Conservation (phyloP, 2,888 invertebrate species). For the Lordiphosa andalusiaca region DNA sequence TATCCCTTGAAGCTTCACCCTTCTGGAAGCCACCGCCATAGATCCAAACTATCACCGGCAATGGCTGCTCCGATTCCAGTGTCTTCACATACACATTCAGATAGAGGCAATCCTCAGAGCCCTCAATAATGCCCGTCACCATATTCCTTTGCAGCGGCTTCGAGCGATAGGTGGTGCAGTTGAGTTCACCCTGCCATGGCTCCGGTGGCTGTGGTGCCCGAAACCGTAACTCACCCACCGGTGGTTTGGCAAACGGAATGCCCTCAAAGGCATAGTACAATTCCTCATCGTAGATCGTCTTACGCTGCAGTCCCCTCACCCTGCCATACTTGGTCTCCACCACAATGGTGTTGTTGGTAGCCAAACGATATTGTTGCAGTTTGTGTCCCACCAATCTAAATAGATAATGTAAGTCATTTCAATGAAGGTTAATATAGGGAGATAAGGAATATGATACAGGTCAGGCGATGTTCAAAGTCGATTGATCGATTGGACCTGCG, state of each 20-base stretch:
- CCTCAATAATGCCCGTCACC: conserved; percentile 70
- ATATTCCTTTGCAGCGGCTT: conserved; percentile 76
- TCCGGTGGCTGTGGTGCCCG: conserved; percentile 79
- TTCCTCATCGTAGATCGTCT: conserved; percentile 64
- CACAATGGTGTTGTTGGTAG: conserved; percentile 64
- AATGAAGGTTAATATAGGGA: conserved; percentile 8
- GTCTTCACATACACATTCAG: conserved; percentile 80
- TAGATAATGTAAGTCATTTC: not conserved
- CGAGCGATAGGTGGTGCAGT: conserved; percentile 77
- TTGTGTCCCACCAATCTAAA: conserved; percentile 63
- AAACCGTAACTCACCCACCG: conserved; percentile 75
- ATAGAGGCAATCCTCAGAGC: conserved; percentile 82
- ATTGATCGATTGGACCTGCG: conserved; percentile 5
- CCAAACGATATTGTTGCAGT: conserved; percentile 61
- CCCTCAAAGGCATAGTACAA: conserved; percentile 77
- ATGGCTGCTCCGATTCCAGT: conserved; percentile 51
- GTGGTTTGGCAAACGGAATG: conserved; percentile 78
- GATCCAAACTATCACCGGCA: conserved; percentile 81
- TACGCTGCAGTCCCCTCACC: conserved; percentile 68
- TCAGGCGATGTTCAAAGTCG: conserved; percentile 24
- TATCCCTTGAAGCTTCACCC: conserved; percentile 79
- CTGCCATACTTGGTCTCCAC: conserved; percentile 68
- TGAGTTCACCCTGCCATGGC: conserved; percentile 79
- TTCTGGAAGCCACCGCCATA: conserved; percentile 81
- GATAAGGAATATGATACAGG: conserved; percentile 17